Base-by-base conservation (phyloP, 2,888 invertebrate genomes). In the Dyspetes luteomarginatus region DNA sequence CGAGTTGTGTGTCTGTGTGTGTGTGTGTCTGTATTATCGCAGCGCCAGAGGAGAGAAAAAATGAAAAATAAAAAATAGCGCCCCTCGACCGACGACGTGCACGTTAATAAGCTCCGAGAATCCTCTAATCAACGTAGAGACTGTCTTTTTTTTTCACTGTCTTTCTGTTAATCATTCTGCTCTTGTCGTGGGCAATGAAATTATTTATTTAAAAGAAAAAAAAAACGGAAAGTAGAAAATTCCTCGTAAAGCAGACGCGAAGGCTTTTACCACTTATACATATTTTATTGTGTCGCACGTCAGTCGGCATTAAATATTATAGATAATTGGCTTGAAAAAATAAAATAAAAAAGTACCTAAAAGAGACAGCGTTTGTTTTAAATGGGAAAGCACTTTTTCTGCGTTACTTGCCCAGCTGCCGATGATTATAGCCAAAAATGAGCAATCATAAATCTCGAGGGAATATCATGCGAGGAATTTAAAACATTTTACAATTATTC, bases 121-220 rank as follows among this genome's bases (percentile, higher is more conserved):
- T 76, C 76, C 56, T 76, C 62, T 62, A 52, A 80, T 76, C 68
- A 62, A 43, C 41, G 15, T 36, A 15, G 1, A 76, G 24, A 64
- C 26, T 30, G 43, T 15, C 36, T 36, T 12, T 36, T 12, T 12
- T 36, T 12, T 26, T n/a, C 4, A 19, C 2, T n/a, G 26, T n/a
- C 41, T 58, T 7, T n/a, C n/a, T n/a, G n/a, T n/a, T n/a, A n/a
- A n/a, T n/a, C n/a, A n/a, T n/a, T n/a, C n/a, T n/a, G n/a, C n/a
- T n/a, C n/a, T 52, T 52, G 24, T 50, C 36, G 7, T 41, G 26
- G 28, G 4, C 58, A 26, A 65, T 71, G 50, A 60, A 28, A 48
- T 76, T 60, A 64, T 64, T 72, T 64, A 62, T 67, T 24, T 56
- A 15, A 19, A 24, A 55, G 41, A 55, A 3, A 36, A 12, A 48